Conservation (phyloP, 2,113 vertebrate genomes). For the Otis tarda region DNA sequence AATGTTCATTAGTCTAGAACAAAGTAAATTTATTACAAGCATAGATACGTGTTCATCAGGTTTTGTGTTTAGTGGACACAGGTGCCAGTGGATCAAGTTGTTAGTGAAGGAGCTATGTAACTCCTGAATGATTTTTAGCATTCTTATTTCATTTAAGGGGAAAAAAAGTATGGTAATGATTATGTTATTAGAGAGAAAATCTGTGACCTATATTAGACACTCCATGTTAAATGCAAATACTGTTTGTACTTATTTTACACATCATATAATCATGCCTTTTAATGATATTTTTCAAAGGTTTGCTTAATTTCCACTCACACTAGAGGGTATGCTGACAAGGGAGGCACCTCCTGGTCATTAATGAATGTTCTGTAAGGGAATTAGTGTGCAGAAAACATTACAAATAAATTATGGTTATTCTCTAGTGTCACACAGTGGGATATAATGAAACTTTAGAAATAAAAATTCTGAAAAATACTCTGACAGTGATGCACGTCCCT, state of each 20-base stretch:
- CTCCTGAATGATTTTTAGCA: neutral
- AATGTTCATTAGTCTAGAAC: neutral
- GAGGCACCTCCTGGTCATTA: neutral
- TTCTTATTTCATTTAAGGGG: neutral
- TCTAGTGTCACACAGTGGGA: neutral
- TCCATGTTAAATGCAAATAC: neutral
- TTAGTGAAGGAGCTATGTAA: neutral
- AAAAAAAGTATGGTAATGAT: neutral
- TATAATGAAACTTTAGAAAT: neutral
- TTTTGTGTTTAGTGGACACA: neutral
- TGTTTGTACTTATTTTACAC: neutral
- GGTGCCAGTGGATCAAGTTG: neutral
- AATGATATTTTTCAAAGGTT: constrained; percentile 14
- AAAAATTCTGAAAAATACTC: neutral
- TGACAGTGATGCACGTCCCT: neutral
- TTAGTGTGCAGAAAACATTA: neutral
- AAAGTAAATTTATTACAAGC: neutral
- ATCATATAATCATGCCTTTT: neutral
- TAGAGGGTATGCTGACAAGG: neutral
- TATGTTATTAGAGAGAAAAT: neutral
- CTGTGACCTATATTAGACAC: neutral
- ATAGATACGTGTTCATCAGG: neutral
- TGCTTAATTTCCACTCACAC: neutral
- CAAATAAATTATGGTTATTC: neutral
- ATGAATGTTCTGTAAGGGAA: neutral